phyloP scores from a whole-genome alignment of 2,888 invertebrate genomes.

The Tetragonisca angustula region DNA sequence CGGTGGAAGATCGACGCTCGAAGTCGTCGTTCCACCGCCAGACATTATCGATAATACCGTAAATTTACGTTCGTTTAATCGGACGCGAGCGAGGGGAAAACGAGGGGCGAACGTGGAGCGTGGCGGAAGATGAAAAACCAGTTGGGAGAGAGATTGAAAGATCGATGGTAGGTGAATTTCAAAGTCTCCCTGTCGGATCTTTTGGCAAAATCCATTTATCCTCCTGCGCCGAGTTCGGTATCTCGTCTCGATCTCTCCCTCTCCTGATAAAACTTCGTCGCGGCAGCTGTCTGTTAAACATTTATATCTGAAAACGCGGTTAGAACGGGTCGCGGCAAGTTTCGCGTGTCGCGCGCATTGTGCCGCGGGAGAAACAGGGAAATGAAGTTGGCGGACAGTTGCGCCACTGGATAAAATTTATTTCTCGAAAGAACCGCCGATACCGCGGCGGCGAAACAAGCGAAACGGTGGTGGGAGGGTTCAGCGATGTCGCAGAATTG shows the following conservation, averaged over 20 bases:
- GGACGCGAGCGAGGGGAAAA: not conserved
- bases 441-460: not conserved
- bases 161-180: slow-evolving; percentile 30
- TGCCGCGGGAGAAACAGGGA: slow-evolving; percentile 8
- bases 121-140: not conserved
- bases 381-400: slow-evolving; percentile 53
- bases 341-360: slow-evolving; percentile 9
- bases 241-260: not conserved
- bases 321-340: not conserved
- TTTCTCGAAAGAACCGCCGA: slow-evolving; percentile 25
- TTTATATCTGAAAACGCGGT: slow-evolving; percentile 1
- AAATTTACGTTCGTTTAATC: not conserved
- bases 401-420: slow-evolving; percentile 24
- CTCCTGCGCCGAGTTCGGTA: slow-evolving; percentile 7
- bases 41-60: slow-evolving; percentile 23
- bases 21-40: slow-evolving; percentile 5
- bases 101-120: not conserved
- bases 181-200: not conserved
- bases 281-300: not conserved
- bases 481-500: slow-evolving; percentile 53
- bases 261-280: slow-evolving; percentile 22
- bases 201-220: slow-evolving; percentile 47
- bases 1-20: slow-evolving; percentile 4
- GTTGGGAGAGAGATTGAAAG: slow-evolving; percentile 19
- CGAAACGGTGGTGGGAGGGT: not conserved